Evolutionary conservation across 2,888 invertebrate species (phyloP).

Genomic region (Ecdyonurus torrentis): DNA sequence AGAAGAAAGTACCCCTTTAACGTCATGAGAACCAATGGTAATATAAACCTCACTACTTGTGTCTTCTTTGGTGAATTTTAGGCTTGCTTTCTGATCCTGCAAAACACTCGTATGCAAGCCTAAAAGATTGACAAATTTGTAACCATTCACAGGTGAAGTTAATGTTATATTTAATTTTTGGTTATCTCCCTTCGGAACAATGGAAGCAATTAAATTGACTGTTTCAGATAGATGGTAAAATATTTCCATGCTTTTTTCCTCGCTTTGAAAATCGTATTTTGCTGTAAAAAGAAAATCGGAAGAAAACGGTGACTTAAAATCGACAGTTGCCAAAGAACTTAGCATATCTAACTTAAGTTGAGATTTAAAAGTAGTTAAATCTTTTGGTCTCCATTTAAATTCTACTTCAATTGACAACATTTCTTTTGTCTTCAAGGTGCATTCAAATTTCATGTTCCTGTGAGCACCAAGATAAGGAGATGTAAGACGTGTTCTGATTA

Average conservation of each 20-base stretch:
- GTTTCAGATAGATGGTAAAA: background rate
- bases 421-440: background rate
- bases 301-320: background rate
- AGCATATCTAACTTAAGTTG: background rate
- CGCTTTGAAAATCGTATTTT: background rate
- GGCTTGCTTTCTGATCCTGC: background rate
- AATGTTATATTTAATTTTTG: background rate
- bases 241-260: background rate
- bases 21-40: background rate
- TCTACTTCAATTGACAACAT: background rate
- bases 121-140: background rate
- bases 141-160: background rate
- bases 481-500: background rate
- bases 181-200: background rate
- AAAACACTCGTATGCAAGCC: background rate
- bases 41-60: background rate
- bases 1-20: background rate
- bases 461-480: background rate
- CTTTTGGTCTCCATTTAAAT: slow-evolving; percentile 2
- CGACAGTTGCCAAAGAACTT: background rate
- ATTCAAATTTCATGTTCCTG: background rate
- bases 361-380: background rate
- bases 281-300: background rate
- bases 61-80: background rate
- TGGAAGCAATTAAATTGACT: background rate